These are phyloP conservation scores for Drymodes brunneopygia DNA, from an alignment of 2,113 vertebrate species.

Conservation along the genomic window DNA sequence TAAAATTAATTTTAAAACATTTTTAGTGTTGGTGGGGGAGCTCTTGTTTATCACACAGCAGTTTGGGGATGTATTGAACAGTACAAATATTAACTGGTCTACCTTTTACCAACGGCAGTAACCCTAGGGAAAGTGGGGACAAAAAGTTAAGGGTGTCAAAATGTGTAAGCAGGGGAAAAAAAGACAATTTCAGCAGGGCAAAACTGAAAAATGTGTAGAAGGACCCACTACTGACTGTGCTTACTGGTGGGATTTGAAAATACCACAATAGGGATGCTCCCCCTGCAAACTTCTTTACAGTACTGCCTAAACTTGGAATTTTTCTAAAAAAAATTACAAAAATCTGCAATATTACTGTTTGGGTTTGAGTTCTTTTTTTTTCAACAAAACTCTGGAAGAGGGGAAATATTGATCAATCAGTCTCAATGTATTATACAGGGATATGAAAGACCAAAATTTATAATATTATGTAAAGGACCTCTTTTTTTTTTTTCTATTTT, in stretches of 20 bases:
- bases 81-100: not conserved
- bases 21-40: not conserved
- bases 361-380: not conserved
- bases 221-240: not conserved
- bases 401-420: not conserved
- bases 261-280: not conserved
- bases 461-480: not conserved
- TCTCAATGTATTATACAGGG: not conserved
- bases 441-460: not conserved
- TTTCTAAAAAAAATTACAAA: not conserved
- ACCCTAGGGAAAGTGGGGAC: not conserved
- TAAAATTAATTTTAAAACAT: not conserved
- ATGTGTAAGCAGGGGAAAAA: not conserved
- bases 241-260: not conserved
- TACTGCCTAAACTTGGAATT: not conserved
- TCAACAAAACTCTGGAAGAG: not conserved
- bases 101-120: not conserved
- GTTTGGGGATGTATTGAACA: not conserved
- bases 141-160: not conserved
- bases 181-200: not conserved
- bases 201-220: not conserved
- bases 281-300: not conserved
- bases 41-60: not conserved
- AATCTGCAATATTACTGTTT: not conserved
- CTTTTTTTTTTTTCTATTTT: not conserved